Evolutionary conservation across 2,888 invertebrate species (phyloP), one percentile per base, ranked within the genome.

Genomic region (Agrochola macilenta): DNA sequence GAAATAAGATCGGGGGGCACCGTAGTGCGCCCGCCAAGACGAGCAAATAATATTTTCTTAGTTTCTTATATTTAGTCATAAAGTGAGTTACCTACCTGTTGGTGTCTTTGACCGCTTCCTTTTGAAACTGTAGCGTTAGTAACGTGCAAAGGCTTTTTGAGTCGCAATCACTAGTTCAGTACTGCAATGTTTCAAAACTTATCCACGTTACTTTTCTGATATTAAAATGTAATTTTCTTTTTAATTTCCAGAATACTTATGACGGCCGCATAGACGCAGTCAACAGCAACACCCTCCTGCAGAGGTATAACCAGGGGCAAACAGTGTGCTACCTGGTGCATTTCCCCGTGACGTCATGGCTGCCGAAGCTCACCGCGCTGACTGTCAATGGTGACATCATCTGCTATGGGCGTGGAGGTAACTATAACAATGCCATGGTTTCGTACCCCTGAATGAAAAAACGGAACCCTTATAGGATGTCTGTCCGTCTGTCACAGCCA

Each of bases 361-460:
- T 97, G 54, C 98, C 98, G 0, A 96, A 95, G 84, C 91, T 98
- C 30, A 97, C 97, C 0, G 94, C 96, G 76, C 96, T 98, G 52
- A 92, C 94, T 9, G 95, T 97, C 35, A 98, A 98, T 88, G 97
- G 97, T 69, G 93, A 97, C 17, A 90, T 96, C 1, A 87, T 98
- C 49, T 98, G 98, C 89, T 94, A 95, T 65, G 97, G 97, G 81
- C 93, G 96, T 72, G 95, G 96, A 92, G 97, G 97, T 97, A 93
- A 57, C 52, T 49, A 20, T 60, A 14, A n/a, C 26, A 30, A 23
- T 12, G 3, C 9, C 26, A 23, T 52, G 20, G 20, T 52, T 49
- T 3, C 0, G 20, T 52, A 52, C 49, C 14, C 46, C 14, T 14
- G 46, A 14, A 14, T 46, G 46, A 7, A 20, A 49, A 52, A 52